Evolutionary conservation across 2,888 invertebrate species (phyloP).

Genomic region (Lithophane semibrunnea): DNA sequence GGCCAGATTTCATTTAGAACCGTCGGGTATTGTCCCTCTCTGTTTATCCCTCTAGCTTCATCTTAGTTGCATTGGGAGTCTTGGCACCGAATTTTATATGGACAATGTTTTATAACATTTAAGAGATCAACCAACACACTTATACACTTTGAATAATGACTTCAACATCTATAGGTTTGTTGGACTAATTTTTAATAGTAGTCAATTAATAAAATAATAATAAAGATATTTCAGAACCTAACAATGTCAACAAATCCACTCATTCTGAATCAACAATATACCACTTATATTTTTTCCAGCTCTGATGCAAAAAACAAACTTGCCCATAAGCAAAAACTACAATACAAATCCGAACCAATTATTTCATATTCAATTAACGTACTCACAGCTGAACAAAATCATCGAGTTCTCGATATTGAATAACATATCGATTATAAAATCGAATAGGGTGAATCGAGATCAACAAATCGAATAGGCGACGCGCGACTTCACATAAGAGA

Average conservation of each 20-base stretch:
- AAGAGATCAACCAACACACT: not conserved
- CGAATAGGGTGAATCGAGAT: conserved; percentile 36
- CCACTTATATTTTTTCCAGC: conserved; percentile 3
- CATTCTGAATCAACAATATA: not conserved
- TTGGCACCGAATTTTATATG: conserved; percentile 37
- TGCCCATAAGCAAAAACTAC: conserved; percentile 56
- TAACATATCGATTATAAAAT: conserved; percentile 55
- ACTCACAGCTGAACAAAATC: conserved; percentile 46
- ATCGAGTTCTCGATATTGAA: conserved; percentile 37
- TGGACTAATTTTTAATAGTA: too few species aligned
- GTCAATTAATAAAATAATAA: too few species aligned
- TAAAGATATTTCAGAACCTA: not conserved
- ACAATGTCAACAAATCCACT: not conserved
- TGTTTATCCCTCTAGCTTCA: conserved; percentile 56
- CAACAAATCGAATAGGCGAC: conserved; percentile 50
- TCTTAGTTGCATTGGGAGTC: conserved; percentile 61
- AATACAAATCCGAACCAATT: conserved; percentile 52
- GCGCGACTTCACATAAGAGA: conserved; percentile 39
- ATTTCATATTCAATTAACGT: conserved; percentile 55
- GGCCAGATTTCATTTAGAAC: conserved; percentile 71
- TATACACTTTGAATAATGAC: too few species aligned
- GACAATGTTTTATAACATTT: conserved; percentile 4
- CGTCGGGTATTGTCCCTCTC: conserved; percentile 55
- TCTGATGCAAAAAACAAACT: conserved; percentile 29
- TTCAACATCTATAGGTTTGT: too few species aligned